Base-by-base conservation (phyloP, 1,140 invertebrate genomes). In the Papilio polyxenes region DNA sequence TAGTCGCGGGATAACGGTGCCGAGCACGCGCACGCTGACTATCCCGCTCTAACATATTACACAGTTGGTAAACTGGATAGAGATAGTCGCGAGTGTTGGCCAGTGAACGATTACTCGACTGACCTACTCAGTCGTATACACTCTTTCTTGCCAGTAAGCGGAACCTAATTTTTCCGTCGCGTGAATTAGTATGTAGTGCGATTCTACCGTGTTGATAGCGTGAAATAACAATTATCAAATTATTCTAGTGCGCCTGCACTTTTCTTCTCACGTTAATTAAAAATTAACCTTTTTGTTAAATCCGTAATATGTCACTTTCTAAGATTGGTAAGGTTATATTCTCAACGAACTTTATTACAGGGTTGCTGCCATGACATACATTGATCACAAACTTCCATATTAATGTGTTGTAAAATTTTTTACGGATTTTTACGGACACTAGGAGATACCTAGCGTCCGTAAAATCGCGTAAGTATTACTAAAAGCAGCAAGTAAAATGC, bases 61-160 rank as follows among this genome's bases (percentile, higher is more conserved):
- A 76, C 62, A 53, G 48, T n/a, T 53, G n/a, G 40, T 79, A 44
- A 62, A 51, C 49, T 53, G 15, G 56, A 80, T 53, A 89, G 83
- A 83, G 92, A 87, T 82, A 88, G 75, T 59, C 75, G 53, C 75
- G 82, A 89, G 65, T 87, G 84, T 86, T 85, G 86, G 87, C 87
- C 87, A 85, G 89, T 90, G 90, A 90, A 87, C 88, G 85, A 91
- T 92, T 93, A 94, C 92, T 93, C 93, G 93, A 94, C 90, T 95
- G 94, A 95, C 94, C 94, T 93, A 94, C 92, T 95, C 92, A 92
- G 89, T 86, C 85, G 89, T 87, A 88, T 87, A 92, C 89, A 92
- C 90, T 93, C 91, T 93, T 92, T 93, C 92, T 92, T 89, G 89
- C 85, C 85, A 89, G 85, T 89, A 87, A 91, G 89, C 89, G 91